Percentiles rank a stretch among this genome's conserved stretches.
Conservation (phyloP, 2,113 vertebrate species). For the Haemorhous mexicanus region DNA sequence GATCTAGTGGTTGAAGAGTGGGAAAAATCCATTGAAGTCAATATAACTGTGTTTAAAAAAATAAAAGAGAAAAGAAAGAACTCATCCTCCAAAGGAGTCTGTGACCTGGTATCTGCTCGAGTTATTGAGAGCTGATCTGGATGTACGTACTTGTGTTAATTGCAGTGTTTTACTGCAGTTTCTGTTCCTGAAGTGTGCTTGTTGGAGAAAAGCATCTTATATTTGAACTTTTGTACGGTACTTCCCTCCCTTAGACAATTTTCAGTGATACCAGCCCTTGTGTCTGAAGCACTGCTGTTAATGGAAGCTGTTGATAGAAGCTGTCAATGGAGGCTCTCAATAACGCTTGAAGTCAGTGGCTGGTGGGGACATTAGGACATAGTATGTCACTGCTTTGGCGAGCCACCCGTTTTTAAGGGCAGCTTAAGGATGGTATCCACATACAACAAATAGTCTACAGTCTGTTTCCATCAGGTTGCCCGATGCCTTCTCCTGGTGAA, state of each 20-base stretch:
- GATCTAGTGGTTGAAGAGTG: background rate
- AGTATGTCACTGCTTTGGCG: background rate
- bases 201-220: background rate
- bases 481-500: background rate
- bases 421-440: background rate
- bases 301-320: background rate
- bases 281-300: background rate
- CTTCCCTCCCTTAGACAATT: background rate
- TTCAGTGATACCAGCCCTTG: background rate
- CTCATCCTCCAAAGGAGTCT: background rate
- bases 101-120: background rate
- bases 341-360: background rate
- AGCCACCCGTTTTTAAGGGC: background rate
- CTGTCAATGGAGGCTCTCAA: background rate
- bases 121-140: conserved; percentile 4
- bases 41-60: background rate
- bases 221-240: background rate
- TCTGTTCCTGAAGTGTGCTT: background rate
- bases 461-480: background rate
- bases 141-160: background rate
- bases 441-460: background rate
- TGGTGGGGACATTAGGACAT: background rate
- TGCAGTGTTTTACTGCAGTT: background rate
- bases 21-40: background rate
- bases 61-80: too few relatives aligned